Conservation (phyloP, 2,797 vertebrate genomes). For the Parauchenoglanis punctatus region DNA sequence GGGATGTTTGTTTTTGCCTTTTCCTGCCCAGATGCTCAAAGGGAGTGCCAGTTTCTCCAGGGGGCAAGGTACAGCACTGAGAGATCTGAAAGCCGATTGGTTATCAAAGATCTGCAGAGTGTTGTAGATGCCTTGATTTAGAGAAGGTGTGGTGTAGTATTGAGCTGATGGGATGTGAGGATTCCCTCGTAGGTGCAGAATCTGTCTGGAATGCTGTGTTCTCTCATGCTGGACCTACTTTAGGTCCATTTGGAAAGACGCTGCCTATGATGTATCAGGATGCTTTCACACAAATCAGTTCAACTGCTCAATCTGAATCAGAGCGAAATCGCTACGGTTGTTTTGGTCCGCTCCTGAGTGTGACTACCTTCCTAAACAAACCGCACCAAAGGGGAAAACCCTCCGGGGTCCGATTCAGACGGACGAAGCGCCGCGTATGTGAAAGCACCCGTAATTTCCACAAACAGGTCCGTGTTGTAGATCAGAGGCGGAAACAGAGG, state of each 20-base stretch:
- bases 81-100: constrained; percentile 49
- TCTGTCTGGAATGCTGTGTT: constrained; percentile 17
- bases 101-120: constrained; percentile 26
- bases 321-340: neutral
- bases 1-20: constrained; percentile 46
- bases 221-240: neutral
- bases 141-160: constrained; percentile 25
- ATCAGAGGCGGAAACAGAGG: constrained; percentile 35
- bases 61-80: constrained; percentile 18
- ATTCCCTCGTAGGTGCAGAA: constrained; percentile 31
- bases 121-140: constrained; percentile 26
- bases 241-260: neutral
- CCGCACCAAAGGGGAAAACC: constrained; percentile 6
- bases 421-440: neutral
- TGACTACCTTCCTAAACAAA: neutral
- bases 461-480: neutral
- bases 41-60: constrained; percentile 41
- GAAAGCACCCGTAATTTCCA: constrained; percentile 2
- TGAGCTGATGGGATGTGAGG: neutral
- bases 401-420: neutral
- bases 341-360: too few species aligned
- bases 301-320: neutral
- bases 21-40: constrained; percentile 51
- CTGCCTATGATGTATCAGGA: neutral
- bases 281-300: neutral